Evolutionary conservation across 2,888 invertebrate genomes (phyloP).

Genomic region (Pasiphila rectangulata): DNA sequence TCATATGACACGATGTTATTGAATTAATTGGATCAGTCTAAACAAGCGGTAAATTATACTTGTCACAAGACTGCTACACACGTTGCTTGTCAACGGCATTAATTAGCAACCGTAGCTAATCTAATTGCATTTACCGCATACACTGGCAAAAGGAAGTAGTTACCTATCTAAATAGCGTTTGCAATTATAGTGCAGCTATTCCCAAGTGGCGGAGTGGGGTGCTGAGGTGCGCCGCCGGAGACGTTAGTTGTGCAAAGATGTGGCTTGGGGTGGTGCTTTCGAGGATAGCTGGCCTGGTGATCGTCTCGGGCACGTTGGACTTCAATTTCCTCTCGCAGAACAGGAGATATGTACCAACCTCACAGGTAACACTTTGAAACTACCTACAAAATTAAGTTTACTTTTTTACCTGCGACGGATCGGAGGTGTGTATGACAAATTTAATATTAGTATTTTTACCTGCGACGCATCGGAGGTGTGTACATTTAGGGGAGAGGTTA

Average conservation of each 20-base stretch:
- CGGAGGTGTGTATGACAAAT: too few species aligned
- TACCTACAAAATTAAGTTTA: too few species aligned
- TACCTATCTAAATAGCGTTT: too few species aligned
- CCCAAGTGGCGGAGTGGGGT: constrained; percentile 20
- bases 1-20: too few species aligned
- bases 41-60: background rate
- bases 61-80: constrained; percentile 11
- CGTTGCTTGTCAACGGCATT: too few species aligned
- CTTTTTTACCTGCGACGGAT: background rate
- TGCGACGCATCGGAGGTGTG: background rate
- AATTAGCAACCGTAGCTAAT: background rate
- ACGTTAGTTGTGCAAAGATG: constrained; percentile 52
- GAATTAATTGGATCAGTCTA: too few species aligned
- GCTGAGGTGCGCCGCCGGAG: constrained; percentile 10
- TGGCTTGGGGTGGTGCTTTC: constrained; percentile 58
- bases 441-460: background rate
- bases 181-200: constrained; percentile 5
- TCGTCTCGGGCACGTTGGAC: constrained; percentile 50
- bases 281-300: constrained; percentile 41
- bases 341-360: constrained; percentile 37
- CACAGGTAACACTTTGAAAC: constrained; percentile 43
- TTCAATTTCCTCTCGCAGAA: constrained; percentile 45
- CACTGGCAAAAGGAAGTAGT: constrained; percentile 20
- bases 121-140: constrained; percentile 14
- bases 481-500: too few species aligned